Conservation (phyloP, 2,797 vertebrate species). For the Helarctos malayanus region DNA sequence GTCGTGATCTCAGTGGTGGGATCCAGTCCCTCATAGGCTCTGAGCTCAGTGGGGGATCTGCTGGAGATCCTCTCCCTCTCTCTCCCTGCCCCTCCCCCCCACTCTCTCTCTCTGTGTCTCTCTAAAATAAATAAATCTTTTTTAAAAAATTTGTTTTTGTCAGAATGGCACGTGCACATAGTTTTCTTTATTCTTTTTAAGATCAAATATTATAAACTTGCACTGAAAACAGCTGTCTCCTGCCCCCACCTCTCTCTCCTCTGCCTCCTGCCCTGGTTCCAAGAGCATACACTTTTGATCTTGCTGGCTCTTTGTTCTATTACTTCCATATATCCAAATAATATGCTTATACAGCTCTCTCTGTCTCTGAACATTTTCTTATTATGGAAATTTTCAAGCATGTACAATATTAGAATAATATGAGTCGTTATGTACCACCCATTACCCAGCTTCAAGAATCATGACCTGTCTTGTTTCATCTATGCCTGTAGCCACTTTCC, state of each 20-base stretch:
- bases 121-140: background rate
- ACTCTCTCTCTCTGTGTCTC: no score
- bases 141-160: background rate
- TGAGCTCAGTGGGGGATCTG: background rate
- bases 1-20: background rate
- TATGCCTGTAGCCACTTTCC: background rate
- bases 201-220: background rate
- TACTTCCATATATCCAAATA: background rate
- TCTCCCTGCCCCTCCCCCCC: background rate
- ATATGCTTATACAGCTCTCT: background rate
- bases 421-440: background rate
- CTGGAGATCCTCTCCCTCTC: background rate
- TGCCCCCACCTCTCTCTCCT: background rate
- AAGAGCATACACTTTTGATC: background rate
- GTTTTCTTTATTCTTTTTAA: conserved; percentile 43
- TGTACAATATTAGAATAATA: background rate
- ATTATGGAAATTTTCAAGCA: background rate
- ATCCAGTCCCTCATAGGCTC: background rate
- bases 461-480: background rate
- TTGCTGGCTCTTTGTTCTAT: background rate
- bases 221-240: background rate
- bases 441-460: background rate
- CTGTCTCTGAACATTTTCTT: background rate
- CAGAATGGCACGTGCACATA: background rate
- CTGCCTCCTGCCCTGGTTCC: background rate